Base-by-base conservation (phyloP, 2,797 vertebrate species). In the Crocidura indochinensis region DNA sequence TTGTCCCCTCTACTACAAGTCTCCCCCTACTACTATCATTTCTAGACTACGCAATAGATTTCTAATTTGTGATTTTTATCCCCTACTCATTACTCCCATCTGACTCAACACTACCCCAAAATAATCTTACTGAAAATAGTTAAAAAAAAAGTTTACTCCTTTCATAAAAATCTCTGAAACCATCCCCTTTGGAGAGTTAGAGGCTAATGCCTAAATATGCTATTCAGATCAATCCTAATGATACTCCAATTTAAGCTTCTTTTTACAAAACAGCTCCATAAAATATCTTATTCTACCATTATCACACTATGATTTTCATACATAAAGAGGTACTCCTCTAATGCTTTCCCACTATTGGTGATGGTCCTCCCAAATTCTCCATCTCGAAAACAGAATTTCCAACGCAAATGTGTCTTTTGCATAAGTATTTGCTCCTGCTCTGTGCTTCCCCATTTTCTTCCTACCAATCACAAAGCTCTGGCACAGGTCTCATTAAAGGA, bases 401-500 rank as follows among this genome's bases (percentile, higher is more conserved):
- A 72, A 51, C 44, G 72, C 74, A 69, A 84, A 64, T 14, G 17
- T 68, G 74, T 75, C 71, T 67, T 89, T 83, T 69, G 71, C 46
- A 80, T 46, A 92, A 89, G 80, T 31, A 81, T 47, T 49, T 67
- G 64, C n/a, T 91, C 8, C 31, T 51, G 22, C n/a, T 84, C 71
- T 84, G n/a, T 65, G 65, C 65, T 77, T 76, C 46, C 38, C 44
- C n/a, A 65, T 83, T 91, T 69, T 62, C 3, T 11, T 87, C 20
- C 15, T 8, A n/a, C 8, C 17, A 69, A 69, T 62, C 22, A 10
- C 73, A 87, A 92, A 85, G 72, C 67, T 91, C 65, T 62, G 87
- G 65, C 1, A 71, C 15, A 84, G 65, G 11, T 26, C n/a, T 65
- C 86, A 68, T 67, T 76, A 88, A 65, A 84, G 24, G 10, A 44